These are phyloP conservation scores for Ondatra zibethicus DNA, from an alignment of 2,113 vertebrate genomes.

Conservation along the genomic window DNA sequence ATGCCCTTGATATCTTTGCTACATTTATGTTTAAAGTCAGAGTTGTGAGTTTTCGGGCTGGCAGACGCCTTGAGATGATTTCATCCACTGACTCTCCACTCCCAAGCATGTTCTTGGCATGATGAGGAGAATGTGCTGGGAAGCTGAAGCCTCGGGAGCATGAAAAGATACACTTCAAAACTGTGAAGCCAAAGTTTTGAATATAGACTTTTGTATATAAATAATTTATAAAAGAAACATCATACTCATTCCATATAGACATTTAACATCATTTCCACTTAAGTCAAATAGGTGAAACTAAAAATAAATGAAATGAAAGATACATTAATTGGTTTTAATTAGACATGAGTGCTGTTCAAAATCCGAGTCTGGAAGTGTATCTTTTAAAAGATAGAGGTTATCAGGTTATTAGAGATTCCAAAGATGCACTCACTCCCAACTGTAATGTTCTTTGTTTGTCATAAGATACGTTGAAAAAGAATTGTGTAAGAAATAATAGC, in stretches of 20 bases:
- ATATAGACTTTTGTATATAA: conserved; percentile 37
- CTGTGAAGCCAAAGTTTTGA: not conserved
- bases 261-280: conserved; percentile 11
- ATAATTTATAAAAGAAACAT: conserved; percentile 55
- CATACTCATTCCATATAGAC: not conserved
- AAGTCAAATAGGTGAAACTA: not conserved
- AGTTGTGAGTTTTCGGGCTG: conserved; percentile 9
- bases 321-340: conserved; percentile 21
- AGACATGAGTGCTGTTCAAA: not conserved
- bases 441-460: not conserved
- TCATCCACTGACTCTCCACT: not conserved
- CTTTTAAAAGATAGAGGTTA: conserved; percentile 1
- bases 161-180: not conserved
- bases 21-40: not conserved
- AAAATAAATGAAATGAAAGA: conserved; percentile 48
- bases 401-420: not conserved
- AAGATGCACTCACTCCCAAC: not conserved
- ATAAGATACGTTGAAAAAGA: not conserved
- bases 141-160: not conserved
- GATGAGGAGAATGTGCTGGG: not conserved
- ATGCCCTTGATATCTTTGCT: not conserved
- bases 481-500: not conserved
- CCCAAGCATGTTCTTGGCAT: not conserved
- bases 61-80: not conserved
- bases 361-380: not conserved